Evolutionary conservation across 2,797 vertebrate species (phyloP), one percentile per base, ranked within the genome.

Genomic region (Acanthurus tractus): DNA sequence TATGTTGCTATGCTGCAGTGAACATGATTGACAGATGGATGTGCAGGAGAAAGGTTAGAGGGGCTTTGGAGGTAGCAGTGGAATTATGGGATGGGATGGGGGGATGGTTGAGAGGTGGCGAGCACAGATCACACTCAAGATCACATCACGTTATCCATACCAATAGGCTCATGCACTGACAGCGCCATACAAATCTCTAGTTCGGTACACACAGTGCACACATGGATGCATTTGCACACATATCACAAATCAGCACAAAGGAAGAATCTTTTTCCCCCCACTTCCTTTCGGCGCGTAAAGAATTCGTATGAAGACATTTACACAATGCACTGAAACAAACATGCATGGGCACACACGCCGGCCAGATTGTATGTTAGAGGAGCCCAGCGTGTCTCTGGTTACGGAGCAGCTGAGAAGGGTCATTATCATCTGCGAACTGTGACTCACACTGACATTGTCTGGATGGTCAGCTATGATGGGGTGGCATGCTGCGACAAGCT

Each of bases 1-100:
- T 46, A 52, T 82, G 85, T 86, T 88, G 73, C 83, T 82, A 64
- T 80, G 86, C 83, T 72, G 84, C 79, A 78, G 18, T 85, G 89
- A 85, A 78, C 84, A 81, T 91, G 92, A 93, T 80, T 91, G 93
- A 91, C 90, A 86, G 91, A 76, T 80, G 77, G 81, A 70, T 86
- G 85, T 84, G 90, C 82, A 68, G 64, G 40, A 84, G 79, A 92
- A 86, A 91, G 91, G 90, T 92, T 91, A 90, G 78, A 84, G 76
- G 82, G 85, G 87, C 84, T 92, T 91, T 90, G 81, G 82, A 86
- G 80, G 72, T 76, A 76, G 74, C 45, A 0, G 70, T 78, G 78
- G 81, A 87, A 83, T 91, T 82, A 86, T 86, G 61, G 75, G 71
- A 79, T 38, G 52, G 81, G 79, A 77, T 44, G 53, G 23, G 18